These are phyloP conservation scores for Garra rufa DNA, from an alignment of 2,113 vertebrate genomes.

Conservation along the genomic window DNA sequence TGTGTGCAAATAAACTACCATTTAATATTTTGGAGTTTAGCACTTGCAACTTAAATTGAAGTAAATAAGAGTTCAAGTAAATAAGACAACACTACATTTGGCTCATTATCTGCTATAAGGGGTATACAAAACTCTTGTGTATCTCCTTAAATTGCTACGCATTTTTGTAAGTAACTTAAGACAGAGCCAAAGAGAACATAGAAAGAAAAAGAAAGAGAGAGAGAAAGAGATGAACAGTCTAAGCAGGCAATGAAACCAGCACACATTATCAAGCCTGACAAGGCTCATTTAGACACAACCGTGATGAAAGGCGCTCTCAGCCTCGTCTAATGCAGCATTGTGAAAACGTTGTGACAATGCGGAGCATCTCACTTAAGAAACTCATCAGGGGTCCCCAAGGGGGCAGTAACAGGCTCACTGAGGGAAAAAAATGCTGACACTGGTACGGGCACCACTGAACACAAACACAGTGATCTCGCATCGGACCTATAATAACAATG, in stretches of 20 bases:
- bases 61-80: not conserved
- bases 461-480: not conserved
- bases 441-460: not conserved
- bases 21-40: not conserved
- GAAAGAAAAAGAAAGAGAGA: not conserved
- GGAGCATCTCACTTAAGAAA: conserved; percentile 42
- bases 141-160: not conserved
- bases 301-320: conserved; percentile 55
- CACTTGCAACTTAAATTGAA: not conserved
- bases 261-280: conserved; percentile 58
- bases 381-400: conserved; percentile 37
- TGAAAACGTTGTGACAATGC: conserved; percentile 59
- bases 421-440: not conserved
- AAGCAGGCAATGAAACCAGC: conserved; percentile 44
- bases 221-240: conserved; percentile 28
- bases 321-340: conserved; percentile 38
- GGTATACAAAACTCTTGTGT: not conserved
- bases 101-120: not conserved
- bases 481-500: not conserved
- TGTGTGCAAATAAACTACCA: not conserved
- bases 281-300: conserved; percentile 55
- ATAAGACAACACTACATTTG: not conserved
- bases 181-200: conserved; percentile 11
- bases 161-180: not conserved
- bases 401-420: conserved; percentile 42